A percentile compares a stretch with the other conserved stretches of the same genome.
Conservation (phyloP, 2,888 invertebrate genomes). For the Clanis bilineata region DNA sequence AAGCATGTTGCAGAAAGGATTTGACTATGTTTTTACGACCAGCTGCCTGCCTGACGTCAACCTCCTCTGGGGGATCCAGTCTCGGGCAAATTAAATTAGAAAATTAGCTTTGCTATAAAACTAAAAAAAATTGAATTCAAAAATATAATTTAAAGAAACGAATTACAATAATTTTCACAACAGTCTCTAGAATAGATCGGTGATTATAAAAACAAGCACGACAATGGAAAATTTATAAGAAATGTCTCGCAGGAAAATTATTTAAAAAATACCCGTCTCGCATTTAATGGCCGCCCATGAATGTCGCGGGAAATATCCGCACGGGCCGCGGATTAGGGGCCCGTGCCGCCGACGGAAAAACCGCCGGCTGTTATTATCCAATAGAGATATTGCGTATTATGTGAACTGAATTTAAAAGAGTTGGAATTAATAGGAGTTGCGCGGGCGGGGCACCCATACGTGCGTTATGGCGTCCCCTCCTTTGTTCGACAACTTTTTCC, state of each 20-base stretch:
- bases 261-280: slow-evolving; percentile 6
- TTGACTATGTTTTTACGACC: no score
- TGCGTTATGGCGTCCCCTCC: neutral
- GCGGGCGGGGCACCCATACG: slow-evolving; percentile 20
- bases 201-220: neutral
- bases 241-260: neutral
- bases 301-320: slow-evolving; percentile 58
- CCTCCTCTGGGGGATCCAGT: no score
- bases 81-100: no score
- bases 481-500: slow-evolving; percentile 1
- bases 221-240: neutral
- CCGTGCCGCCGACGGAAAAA: slow-evolving; percentile 45
- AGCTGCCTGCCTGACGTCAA: no score
- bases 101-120: no score
- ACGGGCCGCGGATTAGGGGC: slow-evolving; percentile 60
- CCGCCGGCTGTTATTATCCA: slow-evolving; percentile 42
- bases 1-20: no score
- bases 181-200: no score
- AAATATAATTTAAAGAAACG: no score
- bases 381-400: slow-evolving; percentile 52
- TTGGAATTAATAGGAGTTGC: slow-evolving; percentile 39
- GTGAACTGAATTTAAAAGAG: slow-evolving; percentile 60
- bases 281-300: slow-evolving; percentile 39
- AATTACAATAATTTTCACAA: no score
- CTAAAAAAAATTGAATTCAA: no score